phyloP scores from a whole-genome alignment of 2,113 vertebrate genomes.

The Muntiacus reevesi region DNA sequence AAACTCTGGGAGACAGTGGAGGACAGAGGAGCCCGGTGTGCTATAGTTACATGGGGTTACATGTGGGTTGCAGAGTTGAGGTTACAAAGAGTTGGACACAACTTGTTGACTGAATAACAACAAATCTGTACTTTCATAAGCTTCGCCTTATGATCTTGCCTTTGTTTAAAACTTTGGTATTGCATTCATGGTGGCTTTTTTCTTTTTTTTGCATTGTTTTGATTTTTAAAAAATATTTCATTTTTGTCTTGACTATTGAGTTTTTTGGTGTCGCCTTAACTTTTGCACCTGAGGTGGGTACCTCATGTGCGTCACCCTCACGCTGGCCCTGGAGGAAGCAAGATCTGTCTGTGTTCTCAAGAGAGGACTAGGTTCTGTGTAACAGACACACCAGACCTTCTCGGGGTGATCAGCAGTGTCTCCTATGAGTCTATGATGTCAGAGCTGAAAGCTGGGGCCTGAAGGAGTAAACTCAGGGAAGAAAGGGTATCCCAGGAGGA shows the following conservation, averaged over 20 bases:
- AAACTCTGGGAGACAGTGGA: not conserved
- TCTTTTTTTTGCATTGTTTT: not conserved
- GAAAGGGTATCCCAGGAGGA: not conserved
- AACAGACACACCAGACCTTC: not conserved
- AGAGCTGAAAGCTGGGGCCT: not conserved
- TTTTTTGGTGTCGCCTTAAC: not conserved
- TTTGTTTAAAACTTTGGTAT: not conserved
- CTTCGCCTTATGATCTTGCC: not conserved
- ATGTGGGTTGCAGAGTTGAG: not conserved
- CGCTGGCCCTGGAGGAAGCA: not conserved
- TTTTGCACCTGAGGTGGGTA: not conserved
- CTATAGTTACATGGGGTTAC: not conserved
- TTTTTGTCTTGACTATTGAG: not conserved
- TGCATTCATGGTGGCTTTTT: not conserved
- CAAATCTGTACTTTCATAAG: not conserved
- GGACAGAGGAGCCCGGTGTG: not conserved
- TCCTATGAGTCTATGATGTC: not conserved
- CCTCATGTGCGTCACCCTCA: not conserved
- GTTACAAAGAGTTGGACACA: not conserved
- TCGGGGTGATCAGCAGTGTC: fast-evolving
- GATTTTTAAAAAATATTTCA: not conserved
- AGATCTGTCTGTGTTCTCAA: not conserved
- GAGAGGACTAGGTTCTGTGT: fast-evolving
- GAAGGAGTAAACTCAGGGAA: not conserved
- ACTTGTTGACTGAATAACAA: not conserved